Conservation (phyloP, 1,140 invertebrate genomes). For the Alviniconcha marisindica region DNA sequence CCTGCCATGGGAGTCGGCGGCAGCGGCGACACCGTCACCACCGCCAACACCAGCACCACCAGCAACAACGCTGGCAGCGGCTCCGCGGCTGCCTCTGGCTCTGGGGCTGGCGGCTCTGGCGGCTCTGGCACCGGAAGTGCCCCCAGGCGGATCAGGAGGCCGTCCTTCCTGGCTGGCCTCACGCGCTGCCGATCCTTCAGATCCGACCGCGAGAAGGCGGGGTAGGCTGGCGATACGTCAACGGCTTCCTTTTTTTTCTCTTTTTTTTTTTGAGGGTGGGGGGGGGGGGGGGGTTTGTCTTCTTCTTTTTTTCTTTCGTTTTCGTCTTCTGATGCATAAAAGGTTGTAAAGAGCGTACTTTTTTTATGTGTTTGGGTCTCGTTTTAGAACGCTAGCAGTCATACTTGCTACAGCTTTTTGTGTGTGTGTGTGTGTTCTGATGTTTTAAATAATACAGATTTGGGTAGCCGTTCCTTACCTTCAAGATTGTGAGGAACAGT, state of each 20-base stretch:
- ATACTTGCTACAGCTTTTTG: too few relatives aligned
- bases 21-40: not conserved
- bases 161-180: not conserved
- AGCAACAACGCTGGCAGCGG: not conserved
- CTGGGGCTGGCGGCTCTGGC: not conserved
- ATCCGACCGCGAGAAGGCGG: not conserved
- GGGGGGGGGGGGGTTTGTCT: too few relatives aligned
- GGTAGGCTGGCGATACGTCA: not conserved
- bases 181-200: conserved; percentile 10
- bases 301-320: too few relatives aligned
- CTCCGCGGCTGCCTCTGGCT: not conserved
- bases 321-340: too few relatives aligned
- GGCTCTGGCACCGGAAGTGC: not conserved
- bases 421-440: too few relatives aligned
- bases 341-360: too few relatives aligned
- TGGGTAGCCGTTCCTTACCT: too few relatives aligned
- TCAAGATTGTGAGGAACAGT: too few relatives aligned
- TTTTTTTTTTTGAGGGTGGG: too few relatives aligned
- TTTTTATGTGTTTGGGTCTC: too few relatives aligned
- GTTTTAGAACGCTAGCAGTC: too few relatives aligned
- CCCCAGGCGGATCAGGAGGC: not conserved
- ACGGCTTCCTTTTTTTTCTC: not conserved
- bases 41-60: not conserved
- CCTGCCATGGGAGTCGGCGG: conserved; percentile 14
- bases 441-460: too few relatives aligned